Percentiles rank a stretch among this genome's conserved stretches.
Conservation (phyloP, 2,888 invertebrate genomes). For the Autographa pulchrina region DNA sequence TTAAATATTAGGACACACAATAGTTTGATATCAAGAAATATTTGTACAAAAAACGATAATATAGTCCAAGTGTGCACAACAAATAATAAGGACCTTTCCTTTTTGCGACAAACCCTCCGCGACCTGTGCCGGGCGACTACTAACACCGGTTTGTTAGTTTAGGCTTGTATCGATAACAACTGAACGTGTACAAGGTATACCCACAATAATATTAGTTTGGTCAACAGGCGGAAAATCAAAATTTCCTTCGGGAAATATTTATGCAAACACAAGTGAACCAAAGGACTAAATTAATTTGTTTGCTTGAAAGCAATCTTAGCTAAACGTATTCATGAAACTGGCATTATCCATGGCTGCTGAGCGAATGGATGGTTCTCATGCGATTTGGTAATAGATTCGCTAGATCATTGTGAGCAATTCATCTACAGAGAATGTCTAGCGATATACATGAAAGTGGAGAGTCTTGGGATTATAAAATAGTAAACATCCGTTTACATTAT, state of each 20-base stretch:
- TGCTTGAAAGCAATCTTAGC: slow-evolving; percentile 46
- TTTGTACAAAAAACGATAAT: not conserved
- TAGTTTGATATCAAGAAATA: not conserved
- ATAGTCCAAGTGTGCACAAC: not conserved
- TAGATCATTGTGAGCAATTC: not conserved
- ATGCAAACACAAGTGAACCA: slow-evolving; percentile 35
- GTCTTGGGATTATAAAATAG: not conserved
- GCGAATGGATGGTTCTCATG: slow-evolving; percentile 15
- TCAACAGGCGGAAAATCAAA: slow-evolving; percentile 32
- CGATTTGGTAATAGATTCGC: not conserved
- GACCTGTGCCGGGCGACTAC: slow-evolving; percentile 16
- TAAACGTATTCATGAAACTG: slow-evolving; percentile 41
- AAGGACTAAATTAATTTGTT: slow-evolving; percentile 50
- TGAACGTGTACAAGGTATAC: slow-evolving; percentile 20
- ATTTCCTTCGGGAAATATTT: slow-evolving; percentile 35
- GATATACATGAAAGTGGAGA: not conserved
- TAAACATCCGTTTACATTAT: too few relatives aligned
- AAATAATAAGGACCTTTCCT: not conserved
- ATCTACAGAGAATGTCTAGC: not conserved
- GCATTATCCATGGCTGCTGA: slow-evolving; percentile 26
- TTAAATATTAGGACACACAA: too few relatives aligned
- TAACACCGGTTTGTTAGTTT: slow-evolving; percentile 14
- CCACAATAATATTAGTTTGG: slow-evolving; percentile 39
- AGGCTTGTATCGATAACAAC: slow-evolving; percentile 35
- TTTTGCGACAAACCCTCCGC: slow-evolving; percentile 20